Conservation (phyloP, 2,888 invertebrate species). For the Conus canariensis region DNA sequence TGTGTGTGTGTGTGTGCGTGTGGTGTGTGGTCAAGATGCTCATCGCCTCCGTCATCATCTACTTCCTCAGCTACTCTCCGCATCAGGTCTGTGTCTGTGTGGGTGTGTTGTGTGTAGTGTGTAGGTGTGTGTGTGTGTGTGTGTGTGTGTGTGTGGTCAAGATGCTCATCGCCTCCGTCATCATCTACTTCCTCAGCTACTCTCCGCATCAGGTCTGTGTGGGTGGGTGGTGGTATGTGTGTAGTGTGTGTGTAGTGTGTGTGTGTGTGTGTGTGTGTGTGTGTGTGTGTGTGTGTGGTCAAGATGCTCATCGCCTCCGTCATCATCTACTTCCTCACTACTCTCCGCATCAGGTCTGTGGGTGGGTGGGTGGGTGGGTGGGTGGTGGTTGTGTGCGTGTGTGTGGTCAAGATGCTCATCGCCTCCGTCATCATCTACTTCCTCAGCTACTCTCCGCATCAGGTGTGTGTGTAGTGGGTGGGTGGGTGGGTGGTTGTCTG, state of each 20-base stretch:
- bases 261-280: no score
- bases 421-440: conserved; percentile 80
- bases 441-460: conserved; percentile 80
- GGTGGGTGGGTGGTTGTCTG: neutral
- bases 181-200: conserved; percentile 80
- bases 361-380: neutral
- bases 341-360: no score
- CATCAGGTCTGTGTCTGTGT: no score
- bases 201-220: conserved; percentile 77
- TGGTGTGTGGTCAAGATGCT: neutral
- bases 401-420: conserved; percentile 80
- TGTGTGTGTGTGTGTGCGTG: neutral
- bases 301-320: no score
- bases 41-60: no score
- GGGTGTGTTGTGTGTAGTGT: no score
- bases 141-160: conserved; percentile 76
- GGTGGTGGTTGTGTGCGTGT: neutral
- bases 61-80: no score
- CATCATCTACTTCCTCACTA: no score
- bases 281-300: no score
- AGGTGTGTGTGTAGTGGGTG: conserved; percentile 52
- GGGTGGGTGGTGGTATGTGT: no score
- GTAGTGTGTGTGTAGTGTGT: no score
- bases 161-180: conserved; percentile 80
- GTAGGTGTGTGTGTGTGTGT: conserved; percentile 52